phyloP scores from a whole-genome alignment of 2,797 vertebrate genomes.

The Jordanella pulchra region DNA sequence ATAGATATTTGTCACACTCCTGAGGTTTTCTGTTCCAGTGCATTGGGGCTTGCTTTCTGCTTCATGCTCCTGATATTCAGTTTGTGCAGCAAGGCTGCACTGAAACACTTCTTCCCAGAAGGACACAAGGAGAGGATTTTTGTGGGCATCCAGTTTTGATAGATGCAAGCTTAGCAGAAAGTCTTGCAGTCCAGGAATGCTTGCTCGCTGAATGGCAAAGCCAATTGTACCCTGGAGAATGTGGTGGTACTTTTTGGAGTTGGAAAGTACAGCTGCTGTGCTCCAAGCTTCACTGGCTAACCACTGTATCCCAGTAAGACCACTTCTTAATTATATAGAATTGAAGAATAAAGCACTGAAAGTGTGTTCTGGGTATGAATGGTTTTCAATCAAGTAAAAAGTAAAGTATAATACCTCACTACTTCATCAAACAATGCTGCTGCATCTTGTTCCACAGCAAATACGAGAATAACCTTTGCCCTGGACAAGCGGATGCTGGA shows the following conservation, averaged over 20 bases:
- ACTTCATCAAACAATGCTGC: slow-evolving; percentile 77
- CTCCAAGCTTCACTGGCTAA: slow-evolving; percentile 85
- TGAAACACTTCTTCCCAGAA: slow-evolving; percentile 84
- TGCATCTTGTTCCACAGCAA: slow-evolving; percentile 83
- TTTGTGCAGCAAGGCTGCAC: slow-evolving; percentile 62
- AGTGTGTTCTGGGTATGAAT: not conserved
- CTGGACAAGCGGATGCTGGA: slow-evolving; percentile 72
- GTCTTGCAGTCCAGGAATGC: slow-evolving; percentile 75
- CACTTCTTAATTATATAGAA: slow-evolving; percentile 53
- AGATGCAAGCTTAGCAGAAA: slow-evolving; percentile 80
- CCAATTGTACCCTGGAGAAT: slow-evolving; percentile 83
- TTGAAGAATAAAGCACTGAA: not conserved
- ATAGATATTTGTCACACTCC: slow-evolving; percentile 75
- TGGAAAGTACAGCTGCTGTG: slow-evolving; percentile 81
- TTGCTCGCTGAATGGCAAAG: slow-evolving; percentile 78
- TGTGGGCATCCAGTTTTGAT: slow-evolving; percentile 42
- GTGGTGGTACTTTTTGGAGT: slow-evolving; percentile 66
- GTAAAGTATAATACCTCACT: slow-evolving; percentile 60
- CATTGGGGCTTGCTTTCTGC: slow-evolving; percentile 60
- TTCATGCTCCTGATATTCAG: slow-evolving; percentile 21
- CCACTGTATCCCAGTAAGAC: slow-evolving; percentile 82
- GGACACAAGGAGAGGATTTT: slow-evolving; percentile 74
- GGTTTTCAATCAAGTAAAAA: slow-evolving; percentile 13
- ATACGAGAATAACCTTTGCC: slow-evolving; percentile 78
- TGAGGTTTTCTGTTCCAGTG: slow-evolving; percentile 75